Conservation (phyloP, 2,888 invertebrate species). For the Kuschelorhynchus macadamiae region DNA sequence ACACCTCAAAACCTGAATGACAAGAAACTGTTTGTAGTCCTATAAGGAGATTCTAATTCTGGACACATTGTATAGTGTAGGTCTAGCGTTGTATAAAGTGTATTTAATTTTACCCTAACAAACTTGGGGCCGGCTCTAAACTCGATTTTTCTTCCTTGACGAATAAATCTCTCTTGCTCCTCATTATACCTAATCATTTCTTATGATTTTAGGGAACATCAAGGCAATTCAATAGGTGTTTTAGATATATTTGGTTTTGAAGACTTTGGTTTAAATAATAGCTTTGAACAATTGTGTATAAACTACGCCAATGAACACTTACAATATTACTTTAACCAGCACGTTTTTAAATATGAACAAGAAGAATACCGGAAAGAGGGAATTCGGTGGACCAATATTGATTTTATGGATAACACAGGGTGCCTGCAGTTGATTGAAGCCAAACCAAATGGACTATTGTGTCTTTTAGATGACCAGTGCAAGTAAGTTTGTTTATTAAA, state of each 20-base stretch:
- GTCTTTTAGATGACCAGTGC: constrained; percentile 96
- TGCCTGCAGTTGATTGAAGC: constrained; percentile 94
- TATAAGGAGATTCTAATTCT: too few relatives aligned
- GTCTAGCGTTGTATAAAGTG: too few relatives aligned
- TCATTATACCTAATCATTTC: too few relatives aligned
- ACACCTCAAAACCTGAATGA: too few relatives aligned
- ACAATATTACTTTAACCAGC: constrained; percentile 98
- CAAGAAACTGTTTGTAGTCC: too few relatives aligned
- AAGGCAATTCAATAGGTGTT: constrained; percentile 94
- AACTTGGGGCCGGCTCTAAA: too few relatives aligned
- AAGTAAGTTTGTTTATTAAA: constrained; percentile 75
- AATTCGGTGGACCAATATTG: constrained; percentile 95
- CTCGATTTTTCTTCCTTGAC: too few relatives aligned
- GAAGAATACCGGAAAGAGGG: constrained; percentile 95
- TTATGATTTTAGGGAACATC: constrained; percentile 77
- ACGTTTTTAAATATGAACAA: constrained; percentile 98
- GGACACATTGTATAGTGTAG: too few relatives aligned
- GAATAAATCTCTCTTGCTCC: too few relatives aligned
- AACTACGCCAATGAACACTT: constrained; percentile 98
- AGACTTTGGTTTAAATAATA: constrained; percentile 91
- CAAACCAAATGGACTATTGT: constrained; percentile 90
- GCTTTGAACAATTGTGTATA: constrained; percentile 97
- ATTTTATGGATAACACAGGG: constrained; percentile 95
- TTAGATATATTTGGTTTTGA: constrained; percentile 98
- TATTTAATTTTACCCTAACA: too few relatives aligned